phyloP scores from a whole-genome alignment of 2,113 vertebrate genomes.

The Neogale vison region DNA sequence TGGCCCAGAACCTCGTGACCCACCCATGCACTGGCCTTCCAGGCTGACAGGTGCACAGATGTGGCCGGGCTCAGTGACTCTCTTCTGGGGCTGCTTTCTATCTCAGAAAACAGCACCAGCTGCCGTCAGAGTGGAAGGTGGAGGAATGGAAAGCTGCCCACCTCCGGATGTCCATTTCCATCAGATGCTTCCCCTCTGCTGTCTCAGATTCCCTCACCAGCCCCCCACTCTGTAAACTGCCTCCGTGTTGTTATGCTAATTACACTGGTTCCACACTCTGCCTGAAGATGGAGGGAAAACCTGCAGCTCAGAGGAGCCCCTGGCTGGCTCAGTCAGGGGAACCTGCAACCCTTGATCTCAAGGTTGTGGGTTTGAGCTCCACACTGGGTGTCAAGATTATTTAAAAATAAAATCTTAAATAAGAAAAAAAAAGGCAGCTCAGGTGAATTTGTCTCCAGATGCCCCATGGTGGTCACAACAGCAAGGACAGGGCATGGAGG shows the following conservation, averaged over 20 bases:
- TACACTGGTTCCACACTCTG: not conserved
- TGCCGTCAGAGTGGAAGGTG: not conserved
- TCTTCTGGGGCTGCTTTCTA: not conserved
- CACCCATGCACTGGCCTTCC: not conserved
- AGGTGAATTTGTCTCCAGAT: not conserved
- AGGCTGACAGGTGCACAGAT: not conserved
- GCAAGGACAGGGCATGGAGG: not conserved
- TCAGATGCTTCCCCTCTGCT: not conserved
- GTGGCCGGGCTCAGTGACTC: fast-evolving
- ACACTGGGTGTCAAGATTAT: not conserved
- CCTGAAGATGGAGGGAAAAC: not conserved
- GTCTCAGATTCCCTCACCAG: not conserved
- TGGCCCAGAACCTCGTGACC: not conserved
- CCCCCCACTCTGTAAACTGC: not conserved
- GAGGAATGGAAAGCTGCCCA: not conserved
- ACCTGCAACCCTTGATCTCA: not conserved
- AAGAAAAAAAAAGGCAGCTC: not conserved
- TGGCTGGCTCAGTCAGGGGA: not conserved
- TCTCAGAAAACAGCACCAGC: not conserved
- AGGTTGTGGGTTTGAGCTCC: not conserved
- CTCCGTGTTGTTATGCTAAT: not conserved
- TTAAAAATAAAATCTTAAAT: not conserved
- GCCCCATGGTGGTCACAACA: not conserved
- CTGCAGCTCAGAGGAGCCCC: not conserved
- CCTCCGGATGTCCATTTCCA: not conserved